These are phyloP conservation scores for Cotesia typhae DNA, from an alignment of 1,140 invertebrate genomes.

Conservation along the genomic window DNA sequence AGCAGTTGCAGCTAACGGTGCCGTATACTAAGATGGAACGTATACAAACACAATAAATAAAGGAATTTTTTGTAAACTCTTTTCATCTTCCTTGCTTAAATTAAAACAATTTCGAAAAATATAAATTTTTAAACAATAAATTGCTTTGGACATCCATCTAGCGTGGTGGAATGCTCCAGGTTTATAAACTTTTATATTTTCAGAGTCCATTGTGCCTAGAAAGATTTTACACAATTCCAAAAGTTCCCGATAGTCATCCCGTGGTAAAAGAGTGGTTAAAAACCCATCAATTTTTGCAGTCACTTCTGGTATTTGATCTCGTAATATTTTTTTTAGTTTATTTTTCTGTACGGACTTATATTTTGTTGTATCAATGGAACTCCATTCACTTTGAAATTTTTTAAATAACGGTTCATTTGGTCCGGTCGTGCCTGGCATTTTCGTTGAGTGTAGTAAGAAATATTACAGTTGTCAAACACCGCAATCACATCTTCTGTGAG, in stretches of 20 bases:
- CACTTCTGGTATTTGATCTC: too few relatives aligned
- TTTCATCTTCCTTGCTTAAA: not conserved
- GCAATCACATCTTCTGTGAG: slow-evolving; percentile 45
- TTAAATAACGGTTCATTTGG: too few relatives aligned
- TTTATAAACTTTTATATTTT: slow-evolving; percentile 14
- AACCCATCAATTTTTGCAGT: too few relatives aligned
- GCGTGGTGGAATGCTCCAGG: slow-evolving; percentile 29
- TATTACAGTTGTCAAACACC: slow-evolving; percentile 39
- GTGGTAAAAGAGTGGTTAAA: too few relatives aligned
- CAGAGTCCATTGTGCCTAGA: slow-evolving; percentile 29
- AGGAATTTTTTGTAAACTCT: slow-evolving; percentile 6
- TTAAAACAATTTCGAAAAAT: slow-evolving; percentile 33
- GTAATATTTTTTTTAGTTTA: too few relatives aligned
- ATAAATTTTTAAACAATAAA: slow-evolving; percentile 41
- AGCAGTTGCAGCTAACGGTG: slow-evolving; percentile 36
- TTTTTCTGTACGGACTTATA: too few relatives aligned
- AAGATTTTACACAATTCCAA: slow-evolving; percentile 42
- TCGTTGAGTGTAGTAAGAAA: slow-evolving; percentile 43
- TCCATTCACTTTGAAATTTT: too few relatives aligned
- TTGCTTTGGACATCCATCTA: slow-evolving; percentile 42
- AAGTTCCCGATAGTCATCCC: slow-evolving; percentile 45
- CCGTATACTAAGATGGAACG: too few relatives aligned
- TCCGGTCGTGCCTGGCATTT: slow-evolving; percentile 42
- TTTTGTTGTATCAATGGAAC: too few relatives aligned
- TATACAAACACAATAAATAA: slow-evolving; percentile 43